Evolutionary conservation across 1,140 invertebrate species (phyloP), one percentile per base, ranked within the genome.

Genomic region (Holotrichia oblita): DNA sequence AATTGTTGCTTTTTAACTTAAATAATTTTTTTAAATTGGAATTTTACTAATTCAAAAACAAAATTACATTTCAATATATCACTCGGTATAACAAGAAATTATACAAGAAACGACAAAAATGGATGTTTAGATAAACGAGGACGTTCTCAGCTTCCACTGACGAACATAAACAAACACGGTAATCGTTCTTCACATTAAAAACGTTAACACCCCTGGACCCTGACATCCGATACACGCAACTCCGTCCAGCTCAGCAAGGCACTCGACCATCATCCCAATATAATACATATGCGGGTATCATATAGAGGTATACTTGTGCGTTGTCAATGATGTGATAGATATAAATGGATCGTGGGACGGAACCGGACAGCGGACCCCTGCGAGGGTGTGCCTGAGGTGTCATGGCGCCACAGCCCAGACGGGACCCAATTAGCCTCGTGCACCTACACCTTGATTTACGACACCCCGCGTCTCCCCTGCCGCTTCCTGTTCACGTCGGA

Each of bases 391-490:
- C 78, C 81, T 69, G 22, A 76, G 75, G 80, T 81, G 80, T 77
- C 77, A 80, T 87, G 83, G 83, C 83, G 81, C 83, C 83, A 83
- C 27, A 80, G 72, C 79, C 81, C 81, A 83, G 83, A 83, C 83
- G 81, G 83, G 80, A 83, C 81, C 81, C 83, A 83, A 83, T 83
- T 83, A 83, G 83, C 81, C 80, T 78, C 80, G 82, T 78, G 82
- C 82, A 83, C 83, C 83, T 83, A 82, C 83, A 82, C 80, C 81
- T 82, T 83, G 83, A 83, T 83, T 83, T 83, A 83, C 81, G 83
- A 80, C 81, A 82, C 81, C 81, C 82, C 79, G 27, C 82, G 78
- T 74, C 44, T 55, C 75, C 74, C 72, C 80, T 24, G 44, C n/a
- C 77, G 81, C 81, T 83, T 83, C 82, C 82, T 83, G 82, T 82